Evolutionary conservation across 2,113 vertebrate genomes (phyloP).

Genomic region (Willisornis vidua): DNA sequence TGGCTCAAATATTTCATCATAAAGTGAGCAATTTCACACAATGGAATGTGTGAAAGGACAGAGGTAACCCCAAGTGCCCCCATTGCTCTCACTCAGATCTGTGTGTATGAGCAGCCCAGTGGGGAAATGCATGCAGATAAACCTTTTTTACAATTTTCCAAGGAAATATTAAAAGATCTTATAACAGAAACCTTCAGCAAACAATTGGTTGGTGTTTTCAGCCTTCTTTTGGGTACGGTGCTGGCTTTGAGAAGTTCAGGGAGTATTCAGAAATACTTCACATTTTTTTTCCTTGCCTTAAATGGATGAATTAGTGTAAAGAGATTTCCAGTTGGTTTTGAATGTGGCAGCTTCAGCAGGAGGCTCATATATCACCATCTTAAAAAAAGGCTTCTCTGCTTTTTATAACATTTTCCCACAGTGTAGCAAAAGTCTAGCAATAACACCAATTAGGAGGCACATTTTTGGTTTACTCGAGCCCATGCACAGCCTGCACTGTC

Average conservation of each 20-base stretch:
- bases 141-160: not conserved
- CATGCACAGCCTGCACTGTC: not conserved
- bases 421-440: slow-evolving; percentile 12
- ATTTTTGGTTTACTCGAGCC: not conserved
- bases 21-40: not conserved
- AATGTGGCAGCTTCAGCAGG: slow-evolving; percentile 28
- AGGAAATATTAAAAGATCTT: not conserved
- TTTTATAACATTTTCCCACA: slow-evolving; percentile 60
- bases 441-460: not conserved
- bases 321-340: slow-evolving; percentile 52
- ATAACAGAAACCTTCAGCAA: not conserved
- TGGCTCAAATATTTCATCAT: not conserved
- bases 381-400: not conserved
- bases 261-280: slow-evolving; percentile 37
- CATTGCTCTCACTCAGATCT: not conserved
- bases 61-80: not conserved
- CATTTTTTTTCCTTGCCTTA: slow-evolving; percentile 44
- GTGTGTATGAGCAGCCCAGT: not conserved
- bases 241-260: not conserved
- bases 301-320: slow-evolving; percentile 28
- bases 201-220: not conserved
- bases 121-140: not conserved
- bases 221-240: not conserved
- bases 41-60: not conserved
- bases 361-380: slow-evolving; percentile 26